Evolutionary conservation across 37 sponge, comb jelly and placozoan species (phyloP).

Genomic region (Oscarella lobularis): DNA sequence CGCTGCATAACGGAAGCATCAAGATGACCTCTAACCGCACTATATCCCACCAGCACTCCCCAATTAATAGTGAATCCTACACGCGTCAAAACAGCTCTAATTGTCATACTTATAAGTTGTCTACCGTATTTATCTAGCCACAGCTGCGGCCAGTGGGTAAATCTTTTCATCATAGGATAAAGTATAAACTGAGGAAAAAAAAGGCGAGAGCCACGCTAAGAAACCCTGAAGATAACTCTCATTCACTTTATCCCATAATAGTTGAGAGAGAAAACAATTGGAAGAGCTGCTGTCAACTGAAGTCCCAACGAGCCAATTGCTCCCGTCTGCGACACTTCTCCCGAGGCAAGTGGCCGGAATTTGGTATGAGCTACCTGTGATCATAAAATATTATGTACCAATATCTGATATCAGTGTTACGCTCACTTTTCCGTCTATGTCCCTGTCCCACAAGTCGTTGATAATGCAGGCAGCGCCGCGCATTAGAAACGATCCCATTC

Average conservation of each 20-base stretch:
- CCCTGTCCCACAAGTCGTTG: slow-evolving; percentile 60
- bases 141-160: slow-evolving; percentile 49
- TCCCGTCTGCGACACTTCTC: slow-evolving; percentile 18
- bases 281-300: slow-evolving; percentile 24
- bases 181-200: slow-evolving; percentile 21
- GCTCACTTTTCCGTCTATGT: slow-evolving; percentile 39
- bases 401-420: no score
- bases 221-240: no score
- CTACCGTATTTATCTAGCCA: slow-evolving; percentile 13
- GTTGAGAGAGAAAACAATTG: slow-evolving; percentile 41
- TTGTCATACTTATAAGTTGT: no score
- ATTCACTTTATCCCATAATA: no score
- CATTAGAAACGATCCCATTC: slow-evolving; percentile 47
- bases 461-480: slow-evolving; percentile 55
- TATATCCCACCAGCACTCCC: slow-evolving; percentile 49
- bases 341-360: slow-evolving; percentile 38
- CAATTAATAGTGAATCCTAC: slow-evolving; percentile 42
- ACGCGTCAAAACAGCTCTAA: background rate
- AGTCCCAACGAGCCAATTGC: slow-evolving; percentile 22
- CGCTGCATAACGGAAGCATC: slow-evolving; percentile 39
- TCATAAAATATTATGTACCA: no score
- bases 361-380: slow-evolving; percentile 31
- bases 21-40: slow-evolving; percentile 26
- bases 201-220: slow-evolving; percentile 23
- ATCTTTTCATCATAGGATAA: slow-evolving; percentile 47